Conservation (phyloP, 2,113 vertebrate genomes). For the Oncorhynchus clarkii region DNA sequence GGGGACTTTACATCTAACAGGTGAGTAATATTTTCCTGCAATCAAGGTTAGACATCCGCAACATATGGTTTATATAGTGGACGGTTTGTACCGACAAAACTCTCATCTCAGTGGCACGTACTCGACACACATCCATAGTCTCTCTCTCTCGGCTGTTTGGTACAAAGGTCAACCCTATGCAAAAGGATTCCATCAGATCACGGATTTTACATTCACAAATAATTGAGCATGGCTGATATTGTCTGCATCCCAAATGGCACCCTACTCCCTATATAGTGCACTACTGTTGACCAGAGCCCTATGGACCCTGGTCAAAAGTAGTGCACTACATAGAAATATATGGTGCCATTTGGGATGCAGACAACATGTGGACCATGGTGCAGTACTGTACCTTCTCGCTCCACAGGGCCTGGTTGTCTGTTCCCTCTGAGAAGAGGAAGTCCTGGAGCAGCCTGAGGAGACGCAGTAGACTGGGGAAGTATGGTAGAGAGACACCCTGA, state of each 20-base stretch:
- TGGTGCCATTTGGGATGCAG: too few species aligned
- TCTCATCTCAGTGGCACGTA: too few species aligned
- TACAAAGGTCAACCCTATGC: not conserved
- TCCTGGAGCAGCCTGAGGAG: constrained; percentile 95
- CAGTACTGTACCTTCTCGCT: constrained; percentile 86
- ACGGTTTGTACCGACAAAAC: not conserved
- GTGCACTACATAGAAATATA: too few species aligned
- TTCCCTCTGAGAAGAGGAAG: constrained; percentile 91
- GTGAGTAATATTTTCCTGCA: too few species aligned
- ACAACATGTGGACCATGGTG: too few species aligned
- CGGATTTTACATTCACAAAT: not conserved
- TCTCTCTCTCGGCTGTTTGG: not conserved
- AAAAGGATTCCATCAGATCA: too few species aligned
- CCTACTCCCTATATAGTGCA: not conserved
- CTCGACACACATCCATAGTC: not conserved
- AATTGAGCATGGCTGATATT: not conserved
- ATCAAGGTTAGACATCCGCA: not conserved
- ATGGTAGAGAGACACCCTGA: constrained; percentile 63
- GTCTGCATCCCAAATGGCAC: too few species aligned
- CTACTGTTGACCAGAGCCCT: not conserved
- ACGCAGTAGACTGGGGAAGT: constrained; percentile 83
- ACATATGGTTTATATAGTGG: not conserved
- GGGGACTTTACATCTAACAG: too few species aligned
- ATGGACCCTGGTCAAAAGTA: not conserved
- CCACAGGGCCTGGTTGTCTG: constrained; percentile 88